Evolutionary conservation across 1,140 invertebrate species (phyloP), one percentile per base, ranked within the genome.

Genomic region (Aplysia californica): DNA sequence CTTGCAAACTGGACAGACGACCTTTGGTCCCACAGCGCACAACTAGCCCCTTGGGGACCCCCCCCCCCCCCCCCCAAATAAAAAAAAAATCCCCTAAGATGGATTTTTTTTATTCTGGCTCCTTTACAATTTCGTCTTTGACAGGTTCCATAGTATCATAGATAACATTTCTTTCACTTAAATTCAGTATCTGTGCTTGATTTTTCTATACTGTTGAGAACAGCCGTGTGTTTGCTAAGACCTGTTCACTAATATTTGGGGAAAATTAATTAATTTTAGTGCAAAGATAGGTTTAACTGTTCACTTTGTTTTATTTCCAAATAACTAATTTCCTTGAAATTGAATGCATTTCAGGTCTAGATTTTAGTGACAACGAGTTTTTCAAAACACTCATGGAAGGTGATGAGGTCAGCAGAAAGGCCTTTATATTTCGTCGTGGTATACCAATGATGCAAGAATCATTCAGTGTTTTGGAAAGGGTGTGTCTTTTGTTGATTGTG

Each of bases 401-500:
- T 4, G 92, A 93, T 6, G 97, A 99, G 91, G 88, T 95, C 18
- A 95, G 94, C 0, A 91, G 97, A 64, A 96, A 94, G 89, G 93
- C 93, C 5, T 93, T 93, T 85, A 80, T 92, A 36, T 74, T 97
- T 4, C 90, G 93, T n/a, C 90, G 91, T 55, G 86, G 91, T 4
- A 94, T 98, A 66, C 90, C 89, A 81, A 76, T 87, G 3, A 96
- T 93, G 85, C 96, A 98, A 92, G 92, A 95, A 75, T 92, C 93
- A 29, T 94, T 98, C 78, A 92, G 92, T 35, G 90, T 94, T 0
- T 88, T 98, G 66, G 96, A 98, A 91, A 93, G 93, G 89, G 93
- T 94, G 86, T 78, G 36, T n/a, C n/a, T n/a, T n/a, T n/a, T n/a
- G n/a, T n/a, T n/a, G n/a, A n/a, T n/a, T n/a, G n/a, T n/a, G n/a